A percentile compares a stretch with the other conserved stretches of the same genome.
phyloP scores from a whole-genome alignment of 2,888 invertebrate genomes.

The Philonicus albiceps region DNA sequence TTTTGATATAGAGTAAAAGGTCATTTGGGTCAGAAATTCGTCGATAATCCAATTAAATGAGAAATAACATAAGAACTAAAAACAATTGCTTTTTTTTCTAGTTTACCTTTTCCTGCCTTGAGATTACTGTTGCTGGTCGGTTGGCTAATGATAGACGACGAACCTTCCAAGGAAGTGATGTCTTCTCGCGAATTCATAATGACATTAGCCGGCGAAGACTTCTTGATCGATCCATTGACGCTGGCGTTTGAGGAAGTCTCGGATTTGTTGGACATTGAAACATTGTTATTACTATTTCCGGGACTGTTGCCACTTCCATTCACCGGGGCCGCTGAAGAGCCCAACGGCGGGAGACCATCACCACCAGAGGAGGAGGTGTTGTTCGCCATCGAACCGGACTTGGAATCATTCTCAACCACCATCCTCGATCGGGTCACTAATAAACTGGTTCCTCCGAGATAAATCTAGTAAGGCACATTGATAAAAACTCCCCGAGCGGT shows the following conservation, averaged over 20 bases:
- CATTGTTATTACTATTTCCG: slow-evolving; percentile 32
- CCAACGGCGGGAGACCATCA: not conserved
- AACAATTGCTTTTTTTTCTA: not conserved
- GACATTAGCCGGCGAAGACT: slow-evolving; percentile 49
- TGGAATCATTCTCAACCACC: slow-evolving; percentile 38
- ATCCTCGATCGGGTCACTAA: not conserved
- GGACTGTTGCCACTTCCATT: slow-evolving; percentile 17
- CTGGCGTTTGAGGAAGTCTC: slow-evolving; percentile 52
- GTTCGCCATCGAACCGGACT: not conserved
- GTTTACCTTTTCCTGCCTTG: slow-evolving; percentile 51
- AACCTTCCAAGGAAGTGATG: slow-evolving; percentile 57
- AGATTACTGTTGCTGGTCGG: slow-evolving; percentile 39
- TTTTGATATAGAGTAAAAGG: too few species aligned
- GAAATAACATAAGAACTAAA: not conserved
- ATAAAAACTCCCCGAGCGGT: not conserved
- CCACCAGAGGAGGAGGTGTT: not conserved
- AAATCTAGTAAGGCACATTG: slow-evolving; percentile 33
- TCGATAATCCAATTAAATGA: not conserved
- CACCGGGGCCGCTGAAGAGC: not conserved
- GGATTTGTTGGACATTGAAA: slow-evolving; percentile 47
- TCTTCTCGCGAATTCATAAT: slow-evolving; percentile 58
- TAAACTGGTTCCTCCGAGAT: slow-evolving; percentile 9
- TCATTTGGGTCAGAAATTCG: too few species aligned
- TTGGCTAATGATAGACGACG: slow-evolving; percentile 59
- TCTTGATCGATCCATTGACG: slow-evolving; percentile 51